Base-by-base conservation (phyloP, 2,113 vertebrate genomes). In the Leuciscus idus region DNA sequence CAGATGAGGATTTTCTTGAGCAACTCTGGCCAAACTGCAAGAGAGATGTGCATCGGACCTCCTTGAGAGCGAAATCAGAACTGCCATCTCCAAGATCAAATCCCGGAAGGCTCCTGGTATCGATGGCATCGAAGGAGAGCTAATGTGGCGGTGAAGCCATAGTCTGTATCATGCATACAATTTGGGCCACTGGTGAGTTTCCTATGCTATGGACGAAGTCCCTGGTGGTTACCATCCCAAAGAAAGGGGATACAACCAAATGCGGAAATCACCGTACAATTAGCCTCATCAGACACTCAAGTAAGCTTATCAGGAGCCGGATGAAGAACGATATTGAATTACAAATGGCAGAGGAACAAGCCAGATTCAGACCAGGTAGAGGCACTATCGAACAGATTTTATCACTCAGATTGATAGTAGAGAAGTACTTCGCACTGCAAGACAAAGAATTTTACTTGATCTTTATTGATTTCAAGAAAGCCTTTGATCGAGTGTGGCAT, bases 401-500 rank as follows among this genome's bases (percentile, higher is more conserved):
- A 13, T 66, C 26, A 66, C 62, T 66, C 62, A 66, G 62, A 64
- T 15, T 64, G 62, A 30, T 64, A 64, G 26, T 30, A 64, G 62
- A 15, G 61, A 15, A 64, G 62, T 64, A 64, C 12, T 5, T 30
- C 1, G 12, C 26, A 64, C 62, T 64, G 62, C 62, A 64, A 64
- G 62, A 64, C 62, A 64, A 64, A 64, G 4, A 64, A 64, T 11
- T 64, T 28, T 64, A 2, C 12, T 64, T 28, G 26, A 64, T 7
- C 62, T 64, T 30, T 64, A 64, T 30, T 64, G 62, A 64, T 64
- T 64, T 64, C 61, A 64, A 64, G 61, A 64, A 64, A 64, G 62
- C n/a, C 26, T 64, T 64, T 64, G 62, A 64, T 26, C 4, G 4
- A 28, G n/a, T 26, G 61, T 28, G n/a, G 61, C 61, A 62, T 6